Base-by-base conservation (phyloP, 2,113 vertebrate genomes). In the Pitta sordida region DNA sequence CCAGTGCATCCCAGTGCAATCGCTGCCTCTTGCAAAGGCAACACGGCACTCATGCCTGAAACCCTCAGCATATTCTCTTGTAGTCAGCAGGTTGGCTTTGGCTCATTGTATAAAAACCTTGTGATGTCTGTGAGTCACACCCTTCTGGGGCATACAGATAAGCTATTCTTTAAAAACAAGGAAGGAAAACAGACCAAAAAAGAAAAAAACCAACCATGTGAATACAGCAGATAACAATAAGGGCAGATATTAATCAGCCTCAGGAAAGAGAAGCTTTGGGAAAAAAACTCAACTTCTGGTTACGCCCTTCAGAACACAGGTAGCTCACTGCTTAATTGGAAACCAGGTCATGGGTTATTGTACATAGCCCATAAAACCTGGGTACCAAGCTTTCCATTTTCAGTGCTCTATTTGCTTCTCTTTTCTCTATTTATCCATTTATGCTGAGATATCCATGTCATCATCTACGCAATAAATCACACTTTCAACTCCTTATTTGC, bases 101-200 rank as follows among this genome's bases (percentile, higher is more conserved):
- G 80, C 73, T 63, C 43, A 14, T 71, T 81, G 91, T 83, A n/a
- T n/a, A 34, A 90, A 82, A 96, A 92, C 74, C 88, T 62, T 85
- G 52, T 56, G 95, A 93, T 93, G 43, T 95, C 84, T 86, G 85
- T 3, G 23, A 92, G 91, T 90, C 94, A 92, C 97, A 52, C 94
- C 83, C 86, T 68, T 74, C 91, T 85, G 97, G 93, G 88, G 64
- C 93, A 49, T 9, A 55, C 56, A 90, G 94, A 91, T 96, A 96
- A 97, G 88, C 94, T 53, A 5, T 56, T 88, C 69, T 93, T 77
- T 86, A 59, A 83, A 86, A 91, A 78, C 30, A 18, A 88, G 92
- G 65, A 97, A 95, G 97, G 97, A 97, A 98, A 98, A 93, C 76
- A 58, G 90, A 70, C 64, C 63, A 64, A 91, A 68, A 85, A 97